These are phyloP conservation scores for Anthopleura xanthogrammica DNA, from an alignment of 92 coral and sea anemone genomes.

Conservation along the genomic window DNA sequence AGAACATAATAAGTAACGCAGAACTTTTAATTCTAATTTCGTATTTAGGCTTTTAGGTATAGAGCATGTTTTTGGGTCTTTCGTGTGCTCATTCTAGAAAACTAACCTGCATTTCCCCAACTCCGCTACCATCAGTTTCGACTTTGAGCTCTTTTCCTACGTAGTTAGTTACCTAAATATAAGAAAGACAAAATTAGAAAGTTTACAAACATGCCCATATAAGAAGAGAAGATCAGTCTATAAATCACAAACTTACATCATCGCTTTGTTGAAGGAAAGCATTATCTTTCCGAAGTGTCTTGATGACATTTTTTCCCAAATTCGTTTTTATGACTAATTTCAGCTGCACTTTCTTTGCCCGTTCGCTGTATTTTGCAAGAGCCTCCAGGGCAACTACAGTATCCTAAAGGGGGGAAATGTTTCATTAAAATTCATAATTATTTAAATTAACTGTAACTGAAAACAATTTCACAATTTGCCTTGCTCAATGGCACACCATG, in stretches of 20 bases:
- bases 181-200: too few relatives aligned
- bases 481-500: too few relatives aligned
- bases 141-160: neutral
- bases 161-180: neutral
- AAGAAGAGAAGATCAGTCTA: neutral
- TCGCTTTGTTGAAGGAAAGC: neutral
- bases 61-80: too few relatives aligned
- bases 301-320: neutral
- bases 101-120: neutral
- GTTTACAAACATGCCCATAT: too few relatives aligned
- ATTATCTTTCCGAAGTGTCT: neutral
- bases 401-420: conserved; percentile 28
- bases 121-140: neutral
- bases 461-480: too few relatives aligned
- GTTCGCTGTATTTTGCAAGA: conserved; percentile 76
- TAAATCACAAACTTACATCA: neutral
- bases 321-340: conserved; percentile 38
- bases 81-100: neutral
- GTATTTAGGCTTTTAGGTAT: too few relatives aligned
- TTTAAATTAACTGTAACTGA: too few relatives aligned
- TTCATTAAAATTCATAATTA: too few relatives aligned
- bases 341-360: conserved; percentile 48
- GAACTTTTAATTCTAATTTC: too few relatives aligned
- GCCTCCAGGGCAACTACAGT: conserved; percentile 87
- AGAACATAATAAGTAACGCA: too few relatives aligned